Evolutionary conservation across 2,888 invertebrate genomes (phyloP).

Genomic region (Tipula helvola): DNA sequence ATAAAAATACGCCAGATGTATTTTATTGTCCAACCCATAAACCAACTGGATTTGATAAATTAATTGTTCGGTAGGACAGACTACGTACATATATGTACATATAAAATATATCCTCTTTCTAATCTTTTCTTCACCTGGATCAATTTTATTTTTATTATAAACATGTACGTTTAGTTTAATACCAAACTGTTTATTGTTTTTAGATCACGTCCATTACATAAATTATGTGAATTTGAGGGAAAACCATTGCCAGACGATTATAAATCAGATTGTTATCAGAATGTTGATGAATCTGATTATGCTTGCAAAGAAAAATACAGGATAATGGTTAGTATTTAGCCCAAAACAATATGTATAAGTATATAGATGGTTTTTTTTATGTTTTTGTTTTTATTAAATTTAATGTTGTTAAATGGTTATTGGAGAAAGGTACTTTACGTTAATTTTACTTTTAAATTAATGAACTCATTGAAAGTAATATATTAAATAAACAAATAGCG

Average conservation of each 20-base stretch:
- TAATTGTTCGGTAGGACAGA: slow-evolving; percentile 47
- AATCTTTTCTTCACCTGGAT: neutral
- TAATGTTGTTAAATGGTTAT: neutral
- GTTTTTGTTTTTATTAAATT: neutral
- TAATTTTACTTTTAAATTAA: neutral
- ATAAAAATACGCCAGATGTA: slow-evolving; percentile 65
- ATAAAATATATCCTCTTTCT: neutral
- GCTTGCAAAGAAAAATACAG: slow-evolving; percentile 70
- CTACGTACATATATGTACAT: neutral
- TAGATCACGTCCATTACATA: slow-evolving; percentile 51
- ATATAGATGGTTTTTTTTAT: neutral
- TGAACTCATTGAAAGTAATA: neutral
- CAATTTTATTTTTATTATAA: neutral
- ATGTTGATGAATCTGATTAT: slow-evolving; percentile 64
- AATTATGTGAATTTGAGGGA: slow-evolving; percentile 63
- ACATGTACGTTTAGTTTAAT: neutral
- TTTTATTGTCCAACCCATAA: slow-evolving; percentile 69
- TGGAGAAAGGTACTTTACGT: neutral
- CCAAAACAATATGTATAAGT: neutral
- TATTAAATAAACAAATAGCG: neutral
- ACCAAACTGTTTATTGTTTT: neutral
- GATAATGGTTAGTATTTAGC: slow-evolving; percentile 50
- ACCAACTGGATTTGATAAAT: slow-evolving; percentile 59
- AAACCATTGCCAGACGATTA: slow-evolving; percentile 55
- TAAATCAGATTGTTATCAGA: slow-evolving; percentile 67